Evolutionary conservation across 2,113 vertebrate species (phyloP).

Genomic region (Tichodroma muraria): DNA sequence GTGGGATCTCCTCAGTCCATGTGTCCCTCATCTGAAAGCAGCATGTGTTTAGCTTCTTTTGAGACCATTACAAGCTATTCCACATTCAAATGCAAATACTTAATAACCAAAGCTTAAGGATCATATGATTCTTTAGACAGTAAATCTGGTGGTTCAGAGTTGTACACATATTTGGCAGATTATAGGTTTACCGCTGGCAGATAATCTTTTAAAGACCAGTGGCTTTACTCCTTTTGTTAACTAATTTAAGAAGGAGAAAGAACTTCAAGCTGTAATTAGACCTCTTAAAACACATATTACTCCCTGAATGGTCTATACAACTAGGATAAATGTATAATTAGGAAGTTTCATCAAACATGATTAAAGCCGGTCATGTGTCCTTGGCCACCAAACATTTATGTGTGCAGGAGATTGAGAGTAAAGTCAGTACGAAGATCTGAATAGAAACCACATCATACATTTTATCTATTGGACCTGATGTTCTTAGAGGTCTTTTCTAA

Average conservation of each 20-base stretch:
- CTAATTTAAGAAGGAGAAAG: constrained; percentile 21
- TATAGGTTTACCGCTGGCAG: constrained; percentile 37
- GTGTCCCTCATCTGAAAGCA: neutral
- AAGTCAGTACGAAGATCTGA: neutral
- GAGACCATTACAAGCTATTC: neutral
- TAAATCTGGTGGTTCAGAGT: constrained; percentile 2
- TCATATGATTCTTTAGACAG: constrained; percentile 37
- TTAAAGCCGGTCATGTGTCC: constrained; percentile 30
- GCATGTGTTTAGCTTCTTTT: neutral
- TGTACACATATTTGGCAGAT: constrained; percentile 54
- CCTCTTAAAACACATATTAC: constrained; percentile 3
- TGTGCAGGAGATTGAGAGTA: neutral
- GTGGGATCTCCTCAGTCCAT: neutral
- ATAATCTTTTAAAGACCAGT: constrained; percentile 24
- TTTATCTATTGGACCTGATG: neutral
- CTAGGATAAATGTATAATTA: neutral
- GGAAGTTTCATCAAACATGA: constrained; percentile 7
- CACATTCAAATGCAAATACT: constrained; percentile 17
- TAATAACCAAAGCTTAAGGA: constrained; percentile 5
- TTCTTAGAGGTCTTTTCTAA: neutral
- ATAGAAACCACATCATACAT: neutral
- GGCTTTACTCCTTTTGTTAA: constrained; percentile 51
- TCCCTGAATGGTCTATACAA: neutral
- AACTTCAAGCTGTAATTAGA: constrained; percentile 20
- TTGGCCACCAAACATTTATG: neutral